Base-by-base conservation (phyloP, 2,888 invertebrate species). In the Hydroisotoma schaefferi region DNA sequence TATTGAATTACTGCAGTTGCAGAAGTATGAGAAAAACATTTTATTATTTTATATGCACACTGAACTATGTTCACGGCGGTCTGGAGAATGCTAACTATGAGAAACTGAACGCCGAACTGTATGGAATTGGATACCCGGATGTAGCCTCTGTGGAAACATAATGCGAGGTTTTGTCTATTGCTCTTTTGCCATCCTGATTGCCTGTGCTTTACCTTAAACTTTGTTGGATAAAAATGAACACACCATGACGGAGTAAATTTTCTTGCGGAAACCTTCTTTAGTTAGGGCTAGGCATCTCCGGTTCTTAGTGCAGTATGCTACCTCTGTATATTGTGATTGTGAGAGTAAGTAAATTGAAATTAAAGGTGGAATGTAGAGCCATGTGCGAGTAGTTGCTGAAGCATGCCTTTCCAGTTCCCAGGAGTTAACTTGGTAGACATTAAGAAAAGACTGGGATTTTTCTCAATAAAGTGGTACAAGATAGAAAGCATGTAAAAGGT, bases 341-440 rank as follows among this genome's bases (percentile, higher is more conserved):
- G 40, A 18, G 40, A 18, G 40, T 40, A 20, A 40, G 23, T 46
- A 46, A 46, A 46, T 46, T 46, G 46, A 46, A 46, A 46, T 46
- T 46, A 46, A 46, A 46, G 46, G 46, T 46, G 46, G 46, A 46
- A 46, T 46, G 46, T 46, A 22, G 46, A 46, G 46, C 46, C 46
- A 46, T 46, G 46, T 46, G 46, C n/a, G n/a, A n/a, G 40, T 18
- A 40, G 40, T 40, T 40, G 40, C n/a, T 40, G 40, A 15, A 40
- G 40, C 40, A 40, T 40, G 40, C 40, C 40, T 18, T 40, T 20
- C 40, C 40, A 33, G 33, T 33, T 10, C 15, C 33, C 33, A 5
- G 20, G 40, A 40, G 40, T 20, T 40, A 20, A 40, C 20, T 33
- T 33, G n/a, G n/a, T n/a, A n/a, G n/a, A n/a, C n/a, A n/a, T n/a